Evolutionary conservation across 2,797 vertebrate genomes (phyloP).

Genomic region (Oryzias sinensis): DNA sequence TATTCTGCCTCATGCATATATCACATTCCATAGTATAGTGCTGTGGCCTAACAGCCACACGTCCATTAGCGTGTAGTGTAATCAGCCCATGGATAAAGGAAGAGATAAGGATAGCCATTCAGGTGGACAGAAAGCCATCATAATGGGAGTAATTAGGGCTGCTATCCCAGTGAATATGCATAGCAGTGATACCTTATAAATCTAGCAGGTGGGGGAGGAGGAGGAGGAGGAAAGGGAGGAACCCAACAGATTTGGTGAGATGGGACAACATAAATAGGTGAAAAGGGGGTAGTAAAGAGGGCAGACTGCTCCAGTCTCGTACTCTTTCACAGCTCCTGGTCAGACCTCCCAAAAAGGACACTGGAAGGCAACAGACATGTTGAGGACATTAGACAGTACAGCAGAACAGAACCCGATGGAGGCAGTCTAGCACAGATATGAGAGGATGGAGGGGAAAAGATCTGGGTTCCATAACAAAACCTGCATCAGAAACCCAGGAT

Average conservation of each 20-base stretch:
- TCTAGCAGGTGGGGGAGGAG: constrained; percentile 54
- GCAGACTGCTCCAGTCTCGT: constrained; percentile 67
- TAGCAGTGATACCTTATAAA: constrained; percentile 70
- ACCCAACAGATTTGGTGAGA: constrained; percentile 21
- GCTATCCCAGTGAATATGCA: constrained; percentile 47
- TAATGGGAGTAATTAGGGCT: constrained; percentile 48
- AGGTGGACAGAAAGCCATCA: constrained; percentile 65
- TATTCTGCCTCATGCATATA: constrained; percentile 71
- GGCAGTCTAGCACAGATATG: constrained; percentile 54
- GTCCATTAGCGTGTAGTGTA: constrained; percentile 56
- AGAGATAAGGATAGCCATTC: constrained; percentile 63
- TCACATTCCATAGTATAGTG: constrained; percentile 66
- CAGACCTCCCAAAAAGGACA: constrained; percentile 68
- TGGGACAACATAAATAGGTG: constrained; percentile 42
- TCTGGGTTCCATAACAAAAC: constrained; percentile 47
- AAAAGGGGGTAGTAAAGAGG: constrained; percentile 42
- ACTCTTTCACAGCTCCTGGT: constrained; percentile 71
- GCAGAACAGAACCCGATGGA: constrained; percentile 51
- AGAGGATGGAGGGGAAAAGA: constrained; percentile 35
- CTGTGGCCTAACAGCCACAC: constrained; percentile 50
- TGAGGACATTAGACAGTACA: constrained; percentile 64
- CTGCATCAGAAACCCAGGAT: constrained; percentile 34
- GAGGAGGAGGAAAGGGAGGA: constrained; percentile 17
- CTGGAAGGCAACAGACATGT: constrained; percentile 78
- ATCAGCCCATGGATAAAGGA: constrained; percentile 56